A percentile compares a stretch with the other conserved stretches of the same genome.
phyloP scores from a whole-genome alignment of 2,113 vertebrate genomes.

The Protobothrops flavoviridis region DNA sequence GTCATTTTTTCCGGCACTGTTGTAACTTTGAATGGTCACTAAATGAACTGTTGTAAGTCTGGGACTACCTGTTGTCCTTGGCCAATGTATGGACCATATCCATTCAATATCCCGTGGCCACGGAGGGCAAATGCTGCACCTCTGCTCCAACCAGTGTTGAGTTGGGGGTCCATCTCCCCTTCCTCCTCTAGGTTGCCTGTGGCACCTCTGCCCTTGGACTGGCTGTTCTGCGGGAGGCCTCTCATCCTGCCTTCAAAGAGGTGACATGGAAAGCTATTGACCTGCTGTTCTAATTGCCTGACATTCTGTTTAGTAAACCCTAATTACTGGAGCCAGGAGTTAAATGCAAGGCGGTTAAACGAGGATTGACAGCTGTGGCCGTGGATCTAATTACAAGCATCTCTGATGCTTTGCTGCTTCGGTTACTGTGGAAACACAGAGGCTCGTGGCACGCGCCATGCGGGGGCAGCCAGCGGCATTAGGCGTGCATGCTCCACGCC shows the following conservation, averaged over 20 bases:
- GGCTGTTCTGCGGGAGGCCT: neutral
- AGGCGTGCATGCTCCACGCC: neutral
- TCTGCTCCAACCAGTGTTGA: neutral
- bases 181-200: neutral
- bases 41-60: neutral
- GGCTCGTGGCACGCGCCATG: neutral
- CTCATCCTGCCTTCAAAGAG: conserved; percentile 2
- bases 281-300: conserved; percentile 40
- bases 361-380: conserved; percentile 39
- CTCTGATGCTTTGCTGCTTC: conserved; percentile 6
- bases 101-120: too few species aligned
- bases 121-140: neutral
- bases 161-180: neutral
- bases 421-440: conserved; percentile 32
- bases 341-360: conserved; percentile 39
- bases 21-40: neutral
- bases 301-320: conserved; percentile 46
- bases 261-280: conserved; percentile 25
- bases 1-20: too few species aligned
- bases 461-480: neutral
- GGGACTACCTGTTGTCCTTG: neutral
- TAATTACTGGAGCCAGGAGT: conserved; percentile 41
- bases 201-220: neutral
- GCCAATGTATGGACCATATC: neutral
- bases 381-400: conserved; percentile 32